These are phyloP conservation scores for Neogale vison DNA, from an alignment of 2,113 vertebrate genomes.

Conservation along the genomic window DNA sequence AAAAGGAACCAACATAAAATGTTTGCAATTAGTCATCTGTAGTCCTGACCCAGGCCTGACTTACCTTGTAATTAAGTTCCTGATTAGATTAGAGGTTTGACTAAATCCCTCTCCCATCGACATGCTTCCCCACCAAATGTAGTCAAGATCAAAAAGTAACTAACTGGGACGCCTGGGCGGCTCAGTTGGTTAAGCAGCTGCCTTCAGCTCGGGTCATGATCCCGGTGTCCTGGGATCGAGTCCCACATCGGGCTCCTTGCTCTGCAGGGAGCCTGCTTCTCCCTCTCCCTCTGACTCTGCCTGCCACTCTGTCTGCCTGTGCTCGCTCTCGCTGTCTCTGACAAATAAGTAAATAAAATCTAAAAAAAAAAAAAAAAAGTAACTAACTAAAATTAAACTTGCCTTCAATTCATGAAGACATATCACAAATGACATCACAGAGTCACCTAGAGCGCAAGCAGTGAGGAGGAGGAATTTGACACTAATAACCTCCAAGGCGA, in stretches of 20 bases:
- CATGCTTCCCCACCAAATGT: not conserved
- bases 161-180: too few species aligned
- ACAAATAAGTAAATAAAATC: too few species aligned
- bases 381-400: slow-evolving; percentile 50
- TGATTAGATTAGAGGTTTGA: slow-evolving; percentile 37
- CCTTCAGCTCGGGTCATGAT: too few species aligned
- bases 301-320: too few species aligned
- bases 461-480: not conserved
- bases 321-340: too few species aligned
- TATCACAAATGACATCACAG: not conserved
- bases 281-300: too few species aligned
- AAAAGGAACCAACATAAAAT: not conserved
- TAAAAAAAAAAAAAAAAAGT: too few species aligned
- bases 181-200: too few species aligned
- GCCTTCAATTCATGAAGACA: slow-evolving; percentile 27
- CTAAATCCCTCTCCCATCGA: slow-evolving; percentile 1
- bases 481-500: not conserved
- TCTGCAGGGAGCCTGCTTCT: too few species aligned
- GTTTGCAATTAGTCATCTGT: not conserved
- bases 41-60: not conserved
- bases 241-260: too few species aligned
- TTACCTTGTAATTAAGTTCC: slow-evolving; percentile 16
- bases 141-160: slow-evolving; percentile 53
- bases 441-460: not conserved
- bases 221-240: too few species aligned